Evolutionary conservation across 2,113 vertebrate genomes (phyloP).

Genomic region (Embiotoca jacksoni): DNA sequence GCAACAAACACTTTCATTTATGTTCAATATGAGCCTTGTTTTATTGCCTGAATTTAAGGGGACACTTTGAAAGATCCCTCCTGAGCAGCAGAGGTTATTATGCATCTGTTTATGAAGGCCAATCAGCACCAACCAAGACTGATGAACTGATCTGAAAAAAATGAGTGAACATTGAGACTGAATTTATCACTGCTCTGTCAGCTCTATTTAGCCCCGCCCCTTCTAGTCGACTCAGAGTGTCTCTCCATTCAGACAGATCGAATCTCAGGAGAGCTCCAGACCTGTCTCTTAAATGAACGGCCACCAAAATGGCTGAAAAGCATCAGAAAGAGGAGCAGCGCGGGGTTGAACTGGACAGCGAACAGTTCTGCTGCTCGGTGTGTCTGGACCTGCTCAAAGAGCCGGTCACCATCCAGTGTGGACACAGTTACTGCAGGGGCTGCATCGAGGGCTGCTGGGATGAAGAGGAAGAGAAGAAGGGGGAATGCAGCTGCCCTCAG

Average conservation of each 20-base stretch:
- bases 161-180: too few species aligned
- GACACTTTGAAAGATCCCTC: too few species aligned
- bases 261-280: background rate
- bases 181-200: too few species aligned
- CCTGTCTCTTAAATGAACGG: background rate
- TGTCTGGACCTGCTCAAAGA: conserved; percentile 26
- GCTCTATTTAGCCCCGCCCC: background rate
- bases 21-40: too few species aligned
- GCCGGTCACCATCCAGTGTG: conserved; percentile 7
- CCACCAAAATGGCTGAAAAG: background rate
- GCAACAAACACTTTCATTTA: too few species aligned
- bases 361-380: conserved; percentile 25
- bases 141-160: too few species aligned
- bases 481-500: conserved; percentile 32
- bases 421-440: conserved; percentile 18
- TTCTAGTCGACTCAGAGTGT: too few species aligned
- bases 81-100: too few species aligned
- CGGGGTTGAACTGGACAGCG: background rate
- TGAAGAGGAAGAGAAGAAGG: background rate
- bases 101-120: too few species aligned
- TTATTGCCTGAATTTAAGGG: too few species aligned
- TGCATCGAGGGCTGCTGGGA: conserved; percentile 37
- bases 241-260: background rate
- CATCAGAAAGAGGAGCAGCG: background rate
- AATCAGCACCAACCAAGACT: too few species aligned